Conservation (phyloP, 1,140 invertebrate species). For the Neoseiulus cucumeris region DNA sequence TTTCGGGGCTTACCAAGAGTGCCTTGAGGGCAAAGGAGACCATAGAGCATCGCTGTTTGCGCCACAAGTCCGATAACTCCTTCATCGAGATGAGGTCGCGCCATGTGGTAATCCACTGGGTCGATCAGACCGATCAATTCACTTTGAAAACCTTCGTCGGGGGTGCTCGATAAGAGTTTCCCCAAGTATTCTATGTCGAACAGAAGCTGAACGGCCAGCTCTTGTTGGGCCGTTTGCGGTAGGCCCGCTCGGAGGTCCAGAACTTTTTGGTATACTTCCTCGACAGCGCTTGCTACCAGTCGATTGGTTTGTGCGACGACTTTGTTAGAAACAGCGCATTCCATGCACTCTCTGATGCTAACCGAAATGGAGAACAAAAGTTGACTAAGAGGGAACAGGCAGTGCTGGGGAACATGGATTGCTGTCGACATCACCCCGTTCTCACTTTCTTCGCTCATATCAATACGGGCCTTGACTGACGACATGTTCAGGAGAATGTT, state of each 20-base stretch:
- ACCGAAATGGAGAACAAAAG: neutral
- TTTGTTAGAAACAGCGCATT: neutral
- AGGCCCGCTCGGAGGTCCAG: neutral
- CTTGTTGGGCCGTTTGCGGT: neutral
- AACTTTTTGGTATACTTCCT: neutral
- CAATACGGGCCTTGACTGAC: neutral
- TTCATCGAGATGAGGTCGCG: neutral
- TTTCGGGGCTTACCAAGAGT: neutral
- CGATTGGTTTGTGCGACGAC: neutral
- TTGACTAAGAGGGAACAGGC: neutral
- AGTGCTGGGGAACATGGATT: neutral
- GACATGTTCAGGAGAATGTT: neutral
- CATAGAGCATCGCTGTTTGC: neutral
- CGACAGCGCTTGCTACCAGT: neutral
- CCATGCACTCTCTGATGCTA: neutral
- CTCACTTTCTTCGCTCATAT: neutral
- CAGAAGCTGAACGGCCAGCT: neutral
- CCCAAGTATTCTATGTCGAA: neutral
- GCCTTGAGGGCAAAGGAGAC: neutral
- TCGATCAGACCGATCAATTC: neutral
- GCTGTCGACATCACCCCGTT: neutral
- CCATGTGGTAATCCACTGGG: neutral
- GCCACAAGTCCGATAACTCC: neutral
- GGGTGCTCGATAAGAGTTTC: neutral
- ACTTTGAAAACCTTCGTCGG: neutral